These are phyloP conservation scores for Gymnogyps californianus DNA, from an alignment of 2,113 vertebrate species.

Conservation along the genomic window DNA sequence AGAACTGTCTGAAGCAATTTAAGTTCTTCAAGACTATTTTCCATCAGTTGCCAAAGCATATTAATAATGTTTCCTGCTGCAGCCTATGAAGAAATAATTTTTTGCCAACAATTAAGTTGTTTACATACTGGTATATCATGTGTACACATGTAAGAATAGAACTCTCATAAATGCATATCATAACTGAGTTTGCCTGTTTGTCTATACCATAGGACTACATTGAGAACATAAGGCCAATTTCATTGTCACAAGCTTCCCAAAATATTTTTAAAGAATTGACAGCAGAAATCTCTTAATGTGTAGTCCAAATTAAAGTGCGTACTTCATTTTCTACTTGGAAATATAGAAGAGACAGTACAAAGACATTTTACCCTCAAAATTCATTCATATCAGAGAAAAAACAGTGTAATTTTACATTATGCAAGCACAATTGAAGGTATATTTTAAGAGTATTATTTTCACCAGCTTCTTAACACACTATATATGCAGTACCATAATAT, in stretches of 20 bases:
- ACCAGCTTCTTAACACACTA: not conserved
- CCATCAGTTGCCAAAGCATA: conserved; percentile 99
- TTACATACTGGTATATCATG: not conserved
- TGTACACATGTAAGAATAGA: not conserved
- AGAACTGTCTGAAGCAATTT: conserved; percentile 97
- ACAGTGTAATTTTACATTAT: not conserved
- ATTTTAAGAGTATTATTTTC: not conserved
- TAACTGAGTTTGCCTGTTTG: not conserved
- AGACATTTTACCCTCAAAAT: not conserved
- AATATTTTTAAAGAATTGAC: not conserved
- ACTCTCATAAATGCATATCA: not conserved
- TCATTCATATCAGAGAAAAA: not conserved
- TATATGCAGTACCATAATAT: not conserved
- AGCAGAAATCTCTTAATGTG: not conserved
- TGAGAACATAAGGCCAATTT: not conserved
- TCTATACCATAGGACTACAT: not conserved
- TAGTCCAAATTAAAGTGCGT: not conserved
- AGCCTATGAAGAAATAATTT: conserved; percentile 75
- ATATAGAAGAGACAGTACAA: not conserved
- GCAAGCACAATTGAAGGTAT: not conserved
- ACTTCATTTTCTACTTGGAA: not conserved
- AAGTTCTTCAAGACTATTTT: conserved; percentile 96
- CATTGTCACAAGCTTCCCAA: not conserved
- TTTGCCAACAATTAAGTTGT: not conserved
- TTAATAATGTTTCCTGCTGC: conserved; percentile 98